phyloP scores from a whole-genome alignment of 2,888 invertebrate species.

The Osmoderma eremita region DNA sequence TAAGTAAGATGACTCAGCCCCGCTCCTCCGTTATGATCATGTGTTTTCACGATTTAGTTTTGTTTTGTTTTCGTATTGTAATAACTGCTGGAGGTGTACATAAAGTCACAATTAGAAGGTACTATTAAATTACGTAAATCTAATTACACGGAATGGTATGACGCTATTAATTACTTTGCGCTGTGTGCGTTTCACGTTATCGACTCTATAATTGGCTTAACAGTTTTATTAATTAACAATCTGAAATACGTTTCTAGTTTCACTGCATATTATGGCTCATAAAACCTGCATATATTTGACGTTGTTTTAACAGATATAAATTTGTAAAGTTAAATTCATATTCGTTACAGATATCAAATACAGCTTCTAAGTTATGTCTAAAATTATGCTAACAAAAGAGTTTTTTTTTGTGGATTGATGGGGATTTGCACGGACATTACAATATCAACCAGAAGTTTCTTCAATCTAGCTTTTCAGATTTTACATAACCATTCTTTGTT shows the following conservation, averaged over 20 bases:
- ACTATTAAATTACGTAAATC: constrained; percentile 28
- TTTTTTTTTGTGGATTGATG: no score
- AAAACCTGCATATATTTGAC: no score
- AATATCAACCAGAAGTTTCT: no score
- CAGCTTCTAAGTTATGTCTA: no score
- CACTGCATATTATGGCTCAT: not conserved
- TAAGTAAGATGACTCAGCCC: not conserved
- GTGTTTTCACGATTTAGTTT: constrained; percentile 1
- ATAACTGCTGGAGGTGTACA: not conserved
- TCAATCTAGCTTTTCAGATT: no score
- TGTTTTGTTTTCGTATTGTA: constrained; percentile 1
- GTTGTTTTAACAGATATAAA: no score
- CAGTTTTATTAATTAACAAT: constrained; percentile 29
- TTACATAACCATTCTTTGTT: no score
- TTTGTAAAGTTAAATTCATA: no score
- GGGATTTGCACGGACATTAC: no score
- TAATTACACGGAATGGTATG: constrained; percentile 22
- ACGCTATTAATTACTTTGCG: constrained; percentile 22
- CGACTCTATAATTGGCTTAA: constrained; percentile 30
- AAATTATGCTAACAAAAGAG: no score
- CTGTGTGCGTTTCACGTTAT: constrained; percentile 14
- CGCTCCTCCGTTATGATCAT: constrained; percentile 1
- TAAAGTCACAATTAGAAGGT: constrained; percentile 15
- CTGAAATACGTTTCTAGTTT: constrained; percentile 15
- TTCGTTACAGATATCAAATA: no score